These are phyloP conservation scores for Drosophila mojavensis DNA, from an alignment of 1,140 invertebrate species.

Conservation along the genomic window DNA sequence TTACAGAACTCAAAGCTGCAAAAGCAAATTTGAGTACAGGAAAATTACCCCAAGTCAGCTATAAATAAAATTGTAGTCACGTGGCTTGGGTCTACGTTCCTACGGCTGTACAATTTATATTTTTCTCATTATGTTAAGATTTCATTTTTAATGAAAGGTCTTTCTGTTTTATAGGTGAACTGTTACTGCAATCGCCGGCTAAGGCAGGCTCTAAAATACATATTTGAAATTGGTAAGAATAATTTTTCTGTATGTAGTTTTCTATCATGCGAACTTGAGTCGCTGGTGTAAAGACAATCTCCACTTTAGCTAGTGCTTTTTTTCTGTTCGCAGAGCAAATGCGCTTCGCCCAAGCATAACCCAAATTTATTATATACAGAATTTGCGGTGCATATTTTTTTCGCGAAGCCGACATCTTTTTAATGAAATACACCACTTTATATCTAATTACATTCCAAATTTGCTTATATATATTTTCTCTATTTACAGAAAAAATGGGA, in stretches of 20 bases:
- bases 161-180: conserved; percentile 51
- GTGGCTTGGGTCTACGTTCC: conserved; percentile 29
- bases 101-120: conserved; percentile 28
- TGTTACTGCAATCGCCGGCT: not conserved
- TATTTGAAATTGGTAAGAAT: conserved; percentile 38
- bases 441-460: not conserved
- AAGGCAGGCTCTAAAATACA: not conserved
- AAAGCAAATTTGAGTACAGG: conserved; percentile 42
- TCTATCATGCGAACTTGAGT: conserved; percentile 61
- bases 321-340: conserved; percentile 74
- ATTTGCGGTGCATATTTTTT: conserved; percentile 82
- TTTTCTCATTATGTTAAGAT: not conserved
- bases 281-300: conserved; percentile 77
- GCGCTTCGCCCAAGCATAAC: conserved; percentile 80
- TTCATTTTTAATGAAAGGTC: not conserved
- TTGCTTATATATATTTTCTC: conserved; percentile 12
- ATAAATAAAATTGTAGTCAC: conserved; percentile 45
- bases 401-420: conserved; percentile 62
- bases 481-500: conserved; percentile 28
- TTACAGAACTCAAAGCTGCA: conserved; percentile 74
- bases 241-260: not conserved
- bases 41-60: conserved; percentile 16
- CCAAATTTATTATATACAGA: conserved; percentile 60
- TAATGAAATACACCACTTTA: not conserved
- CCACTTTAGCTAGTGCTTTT: conserved; percentile 83